Base-by-base conservation (phyloP, 2,797 vertebrate genomes). In the Mycteria americana region DNA sequence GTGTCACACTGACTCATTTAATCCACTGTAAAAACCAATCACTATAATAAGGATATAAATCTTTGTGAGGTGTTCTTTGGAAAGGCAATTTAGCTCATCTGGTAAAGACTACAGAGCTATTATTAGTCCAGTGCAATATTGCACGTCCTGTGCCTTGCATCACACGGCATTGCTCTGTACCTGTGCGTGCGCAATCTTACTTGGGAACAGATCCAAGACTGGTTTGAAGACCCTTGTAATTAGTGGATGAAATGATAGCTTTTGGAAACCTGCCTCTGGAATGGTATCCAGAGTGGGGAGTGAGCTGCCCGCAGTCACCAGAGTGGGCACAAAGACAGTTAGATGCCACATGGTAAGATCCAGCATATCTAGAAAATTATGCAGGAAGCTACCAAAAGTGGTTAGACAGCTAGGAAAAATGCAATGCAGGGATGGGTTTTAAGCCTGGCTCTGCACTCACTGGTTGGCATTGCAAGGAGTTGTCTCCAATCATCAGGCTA, bases 131-230 rank as follows among this genome's bases (percentile, higher is more conserved):
- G 9, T 8, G 27, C 63, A 63, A 22, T 33, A 59, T 6, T 59
- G 35, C 33, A 48, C 22, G 45, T 35, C 50, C 37, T 53, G 51
- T 78, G 45, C 51, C 56, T 50, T 51, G 16, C 28, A 27, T 60
- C 31, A 68, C 0, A 0, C 25, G 28, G 28, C 22, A 22, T 64
- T 64, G 31, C 70, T 54, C 22, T 13, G 48, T 73, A 35, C 5
- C 15, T 18, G 22, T 51, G 28, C 45, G 4, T 22, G 12, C 3
- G 2, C 22, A 14, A 22, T 12, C 43, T 82, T 69, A 35, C 14
- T n/a, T 56, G 9, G 35, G 22, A 70, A 43, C 27, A 65, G 67
- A 74, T 79, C 16, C 13, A 48, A 14, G 22, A 59, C 9, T 48
- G 48, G 39, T 46, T 46, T 80, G 41, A 84, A 80, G 35, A n/a